These are phyloP conservation scores for Dissostichus mawsoni DNA, from an alignment of 2,113 vertebrate species.

Conservation along the genomic window DNA sequence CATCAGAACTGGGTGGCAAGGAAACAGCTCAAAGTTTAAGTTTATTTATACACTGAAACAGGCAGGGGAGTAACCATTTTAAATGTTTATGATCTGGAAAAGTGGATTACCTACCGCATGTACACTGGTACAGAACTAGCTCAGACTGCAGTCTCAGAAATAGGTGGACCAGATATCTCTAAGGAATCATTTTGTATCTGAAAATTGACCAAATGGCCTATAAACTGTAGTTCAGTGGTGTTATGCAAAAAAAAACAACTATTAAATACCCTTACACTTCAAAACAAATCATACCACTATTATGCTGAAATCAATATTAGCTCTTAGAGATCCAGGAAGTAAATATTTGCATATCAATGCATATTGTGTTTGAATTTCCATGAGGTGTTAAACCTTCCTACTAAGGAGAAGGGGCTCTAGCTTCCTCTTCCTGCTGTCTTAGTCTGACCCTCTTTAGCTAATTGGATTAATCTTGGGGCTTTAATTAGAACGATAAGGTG, in stretches of 20 bases:
- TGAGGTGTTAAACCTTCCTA: conserved; percentile 54
- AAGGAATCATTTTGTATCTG: not conserved
- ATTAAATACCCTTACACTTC: too few relatives aligned
- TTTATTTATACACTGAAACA: not conserved
- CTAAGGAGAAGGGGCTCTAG: conserved; percentile 22
- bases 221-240: too few relatives aligned
- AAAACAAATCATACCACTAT: not conserved
- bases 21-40: not conserved
- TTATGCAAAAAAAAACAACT: too few relatives aligned
- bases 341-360: too few relatives aligned
- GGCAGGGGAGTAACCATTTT: not conserved
- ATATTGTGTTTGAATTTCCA: not conserved
- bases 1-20: not conserved
- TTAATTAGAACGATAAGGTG: conserved; percentile 80
- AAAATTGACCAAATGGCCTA: not conserved
- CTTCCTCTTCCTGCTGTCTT: conserved; percentile 44
- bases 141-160: not conserved
- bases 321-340: too few relatives aligned
- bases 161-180: not conserved
- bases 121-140: too few relatives aligned
- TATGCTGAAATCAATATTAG: not conserved
- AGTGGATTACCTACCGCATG: not conserved
- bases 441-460: conserved; percentile 68
- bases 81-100: not conserved
- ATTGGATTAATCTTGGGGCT: conserved; percentile 77